Evolutionary conservation across 2,797 vertebrate genomes (phyloP).

Genomic region (Caiman crocodilus): DNA sequence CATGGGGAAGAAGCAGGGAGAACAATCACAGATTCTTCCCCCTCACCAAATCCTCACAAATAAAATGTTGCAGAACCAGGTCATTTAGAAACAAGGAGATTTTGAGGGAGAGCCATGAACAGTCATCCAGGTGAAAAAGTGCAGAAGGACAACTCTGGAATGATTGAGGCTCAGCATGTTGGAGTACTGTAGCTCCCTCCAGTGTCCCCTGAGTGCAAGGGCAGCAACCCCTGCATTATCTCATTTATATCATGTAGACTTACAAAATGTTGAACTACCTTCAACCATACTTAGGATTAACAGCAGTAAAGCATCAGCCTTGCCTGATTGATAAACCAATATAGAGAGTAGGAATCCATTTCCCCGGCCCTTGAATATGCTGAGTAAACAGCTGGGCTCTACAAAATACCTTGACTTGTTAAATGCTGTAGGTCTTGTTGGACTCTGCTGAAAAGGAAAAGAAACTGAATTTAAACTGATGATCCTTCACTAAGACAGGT

Average conservation of each 20-base stretch:
- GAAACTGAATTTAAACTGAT: background rate
- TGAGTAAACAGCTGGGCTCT: background rate
- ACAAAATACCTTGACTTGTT: background rate
- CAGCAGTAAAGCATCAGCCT: background rate
- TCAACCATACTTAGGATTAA: background rate
- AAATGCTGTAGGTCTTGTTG: background rate
- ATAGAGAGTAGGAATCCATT: no score
- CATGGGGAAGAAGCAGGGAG: background rate
- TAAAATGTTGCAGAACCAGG: background rate
- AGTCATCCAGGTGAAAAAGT: background rate
- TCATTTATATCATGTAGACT: accelerated
- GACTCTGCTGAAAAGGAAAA: background rate
- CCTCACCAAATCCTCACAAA: accelerated
- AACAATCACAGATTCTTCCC: background rate
- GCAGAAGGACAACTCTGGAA: background rate
- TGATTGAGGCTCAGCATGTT: accelerated
- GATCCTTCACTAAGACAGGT: background rate
- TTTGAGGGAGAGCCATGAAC: background rate
- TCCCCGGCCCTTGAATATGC: background rate
- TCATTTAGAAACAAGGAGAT: background rate
- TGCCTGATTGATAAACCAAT: background rate
- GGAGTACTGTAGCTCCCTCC: slow-evolving; percentile 57
- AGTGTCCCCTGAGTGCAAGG: slow-evolving; percentile 25
- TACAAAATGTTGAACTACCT: background rate
- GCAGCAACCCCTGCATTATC: background rate